Base-by-base conservation (phyloP, 2,113 vertebrate genomes). In the Pelusios castaneus region DNA sequence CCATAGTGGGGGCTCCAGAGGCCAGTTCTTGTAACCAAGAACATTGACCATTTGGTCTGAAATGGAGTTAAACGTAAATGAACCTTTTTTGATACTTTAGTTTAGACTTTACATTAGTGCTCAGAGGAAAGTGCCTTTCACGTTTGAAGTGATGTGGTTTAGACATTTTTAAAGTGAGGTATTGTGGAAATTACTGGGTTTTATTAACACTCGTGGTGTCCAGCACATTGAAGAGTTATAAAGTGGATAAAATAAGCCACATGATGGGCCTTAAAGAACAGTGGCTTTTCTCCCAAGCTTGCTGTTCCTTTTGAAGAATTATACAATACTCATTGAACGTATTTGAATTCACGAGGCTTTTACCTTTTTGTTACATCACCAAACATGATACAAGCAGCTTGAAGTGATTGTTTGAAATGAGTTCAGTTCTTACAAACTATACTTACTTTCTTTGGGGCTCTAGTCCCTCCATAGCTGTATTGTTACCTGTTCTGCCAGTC, bases 41-140 rank as follows among this genome's bases (percentile, higher is more conserved):
- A 10, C 25, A 29, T 10, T n/a, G 58, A 63, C 34, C 17, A n/a
- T 67, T n/a, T n/a, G 13, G n/a, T 38, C n/a, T 70, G 63, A 38
- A 70, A 70, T 9, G 0, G 0, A 56, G 19, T 9, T 38, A 9
- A 56, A 75, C 6, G 22, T 38, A 22, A 75, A 75, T 41, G 38
- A 38, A 43, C n/a, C 2, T 25, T 75, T 29, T 47, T 13, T 1
- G 4, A 9, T 0, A 51, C 4, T 38, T 47, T 0, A 0, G 8
- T 10, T 47, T 47, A 8, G 47, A 13, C 31, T 81, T 22, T 4
- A 5, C 25, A 47, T 34, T 4, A 19, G 34, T 51, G 51, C 55
- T 80, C 70, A n/a, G 3, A 38, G 2, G 6, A n/a, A 81, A n/a
- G 2, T 7, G 10, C 1, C 10, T 79, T 19, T 5, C 1, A 73